phyloP scores from a whole-genome alignment of 2,888 invertebrate genomes.

The Xanthia icteritia region DNA sequence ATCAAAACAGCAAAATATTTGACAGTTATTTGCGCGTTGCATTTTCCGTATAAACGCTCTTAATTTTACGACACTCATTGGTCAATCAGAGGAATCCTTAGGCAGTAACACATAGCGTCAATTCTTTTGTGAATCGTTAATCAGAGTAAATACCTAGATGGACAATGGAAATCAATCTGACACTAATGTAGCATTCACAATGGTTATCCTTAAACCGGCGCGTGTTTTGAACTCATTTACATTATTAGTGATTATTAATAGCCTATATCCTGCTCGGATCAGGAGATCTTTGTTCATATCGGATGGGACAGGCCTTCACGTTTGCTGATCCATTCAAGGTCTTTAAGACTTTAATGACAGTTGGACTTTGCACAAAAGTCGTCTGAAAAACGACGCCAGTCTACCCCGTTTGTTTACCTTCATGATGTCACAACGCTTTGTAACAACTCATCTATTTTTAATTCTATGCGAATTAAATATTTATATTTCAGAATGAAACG shows the following conservation, averaged over 20 bases:
- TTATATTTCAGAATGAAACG: background rate
- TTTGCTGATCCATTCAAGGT: background rate
- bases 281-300: constrained; percentile 1
- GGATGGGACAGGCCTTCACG: background rate
- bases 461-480: background rate
- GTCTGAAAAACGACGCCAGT: too few relatives aligned
- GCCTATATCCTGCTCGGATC: constrained; percentile 1
- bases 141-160: background rate
- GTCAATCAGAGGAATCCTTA: background rate
- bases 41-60: too few relatives aligned
- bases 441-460: background rate
- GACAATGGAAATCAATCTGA: constrained; percentile 8
- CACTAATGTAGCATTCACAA: constrained; percentile 13
- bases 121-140: background rate
- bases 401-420: too few relatives aligned
- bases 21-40: too few relatives aligned
- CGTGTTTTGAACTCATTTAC: constrained; percentile 15
- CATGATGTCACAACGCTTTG: background rate
- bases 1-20: too few relatives aligned
- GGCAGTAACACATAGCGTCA: background rate
- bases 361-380: background rate
- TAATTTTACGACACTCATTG: background rate
- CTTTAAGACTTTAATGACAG: background rate
- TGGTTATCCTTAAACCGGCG: constrained; percentile 6
- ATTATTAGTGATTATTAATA: constrained; percentile 1